These are phyloP conservation scores for Styela clava DNA, from an alignment of 23 tunicate species.

Conservation along the genomic window DNA sequence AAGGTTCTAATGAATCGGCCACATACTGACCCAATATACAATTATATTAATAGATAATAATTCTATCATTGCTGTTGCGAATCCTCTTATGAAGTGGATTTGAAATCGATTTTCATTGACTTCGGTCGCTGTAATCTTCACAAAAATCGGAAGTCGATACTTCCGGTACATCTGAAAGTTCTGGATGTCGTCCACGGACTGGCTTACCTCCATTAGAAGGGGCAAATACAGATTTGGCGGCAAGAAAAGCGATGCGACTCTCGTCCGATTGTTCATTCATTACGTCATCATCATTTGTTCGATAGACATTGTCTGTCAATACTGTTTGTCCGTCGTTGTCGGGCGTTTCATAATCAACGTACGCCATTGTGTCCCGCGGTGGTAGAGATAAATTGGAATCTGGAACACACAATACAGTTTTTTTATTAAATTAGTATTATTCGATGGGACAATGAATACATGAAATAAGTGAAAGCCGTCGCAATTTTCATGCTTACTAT, in stretches of 20 bases:
- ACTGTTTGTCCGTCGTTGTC: neutral
- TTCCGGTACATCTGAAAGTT: constrained; percentile 89
- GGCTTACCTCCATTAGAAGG: constrained; percentile 22
- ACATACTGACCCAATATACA: too few species aligned
- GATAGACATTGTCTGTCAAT: constrained; percentile 1
- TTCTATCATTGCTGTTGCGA: too few species aligned
- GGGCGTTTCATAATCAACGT: neutral
- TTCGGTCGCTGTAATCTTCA: constrained; percentile 85
- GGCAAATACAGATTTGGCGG: constrained; percentile 31
- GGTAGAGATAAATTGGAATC: constrained; percentile 7
- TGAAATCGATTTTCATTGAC: constrained; percentile 32
- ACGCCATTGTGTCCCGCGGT: neutral
- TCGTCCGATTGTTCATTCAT: neutral
- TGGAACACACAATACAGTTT: neutral
- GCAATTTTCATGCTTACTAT: too few species aligned
- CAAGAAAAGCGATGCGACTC: constrained; percentile 27
- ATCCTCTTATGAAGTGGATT: too few species aligned
- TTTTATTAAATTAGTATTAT: too few species aligned
- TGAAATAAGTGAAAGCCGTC: too few species aligned
- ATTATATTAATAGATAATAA: too few species aligned
- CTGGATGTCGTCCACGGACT: constrained; percentile 35
- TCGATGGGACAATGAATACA: too few species aligned
- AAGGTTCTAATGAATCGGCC: too few species aligned
- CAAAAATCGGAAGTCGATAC: constrained; percentile 91
- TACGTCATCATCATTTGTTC: constrained; percentile 21